phyloP scores from a whole-genome alignment of 1,140 invertebrate genomes.

The Macrostomum lignano region DNA sequence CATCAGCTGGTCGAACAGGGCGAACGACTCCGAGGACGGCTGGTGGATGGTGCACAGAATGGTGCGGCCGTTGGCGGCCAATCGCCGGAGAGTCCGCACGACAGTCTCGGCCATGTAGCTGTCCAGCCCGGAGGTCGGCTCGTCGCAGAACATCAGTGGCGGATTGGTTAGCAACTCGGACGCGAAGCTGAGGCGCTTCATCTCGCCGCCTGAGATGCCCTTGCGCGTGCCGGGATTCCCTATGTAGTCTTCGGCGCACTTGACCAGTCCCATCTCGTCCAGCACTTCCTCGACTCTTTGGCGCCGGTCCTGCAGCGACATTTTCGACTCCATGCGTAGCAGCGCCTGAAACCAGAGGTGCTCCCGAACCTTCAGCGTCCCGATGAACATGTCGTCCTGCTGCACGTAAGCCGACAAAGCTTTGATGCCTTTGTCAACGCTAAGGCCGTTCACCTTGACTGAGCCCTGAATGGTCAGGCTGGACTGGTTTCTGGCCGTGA shows the following conservation, averaged over 20 bases:
- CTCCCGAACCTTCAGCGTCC: conserved; percentile 32
- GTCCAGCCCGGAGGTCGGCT: conserved; percentile 71
- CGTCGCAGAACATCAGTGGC: conserved; percentile 75
- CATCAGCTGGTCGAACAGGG: conserved; percentile 46
- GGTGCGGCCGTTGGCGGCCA: conserved; percentile 53
- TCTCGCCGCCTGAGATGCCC: conserved; percentile 75
- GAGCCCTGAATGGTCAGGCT: conserved; percentile 42
- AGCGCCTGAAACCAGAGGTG: conserved; percentile 41
- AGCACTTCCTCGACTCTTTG: conserved; percentile 61
- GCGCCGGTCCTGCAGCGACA: conserved; percentile 44
- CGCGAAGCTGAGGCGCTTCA: conserved; percentile 72
- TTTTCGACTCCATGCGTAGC: conserved; percentile 57
- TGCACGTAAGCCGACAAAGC: conserved; percentile 69
- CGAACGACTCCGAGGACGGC: conserved; percentile 66
- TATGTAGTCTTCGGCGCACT: conserved; percentile 46
- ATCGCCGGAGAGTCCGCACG: conserved; percentile 36
- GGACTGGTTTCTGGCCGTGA: conserved; percentile 46
- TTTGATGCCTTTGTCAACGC: conserved; percentile 32
- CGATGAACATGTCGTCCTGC: conserved; percentile 39
- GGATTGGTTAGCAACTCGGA: conserved; percentile 79
- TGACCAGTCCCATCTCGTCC: conserved; percentile 49
- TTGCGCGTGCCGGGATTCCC: conserved; percentile 31
- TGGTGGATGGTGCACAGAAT: conserved; percentile 80
- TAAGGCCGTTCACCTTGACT: conserved; percentile 25
- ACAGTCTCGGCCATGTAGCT: conserved; percentile 69